Evolutionary conservation across 2,113 vertebrate genomes (phyloP).

Genomic region (Anarhynchus alexandrinus): DNA sequence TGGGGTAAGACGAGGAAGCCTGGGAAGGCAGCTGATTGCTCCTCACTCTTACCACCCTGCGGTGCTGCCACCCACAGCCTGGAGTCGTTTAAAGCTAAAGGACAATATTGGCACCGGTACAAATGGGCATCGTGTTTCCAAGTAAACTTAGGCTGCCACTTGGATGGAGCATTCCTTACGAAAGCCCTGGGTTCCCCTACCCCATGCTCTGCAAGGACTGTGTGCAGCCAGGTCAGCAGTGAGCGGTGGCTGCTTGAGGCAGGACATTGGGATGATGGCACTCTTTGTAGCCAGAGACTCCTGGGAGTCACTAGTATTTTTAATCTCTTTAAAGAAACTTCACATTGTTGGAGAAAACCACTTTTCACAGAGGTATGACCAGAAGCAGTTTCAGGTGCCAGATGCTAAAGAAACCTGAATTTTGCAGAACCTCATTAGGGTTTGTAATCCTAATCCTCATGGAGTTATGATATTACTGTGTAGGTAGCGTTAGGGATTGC

Average conservation of each 20-base stretch:
- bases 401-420: not conserved
- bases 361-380: not conserved
- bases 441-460: not conserved
- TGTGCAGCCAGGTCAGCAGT: accelerated
- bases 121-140: not conserved
- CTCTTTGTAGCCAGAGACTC: not conserved
- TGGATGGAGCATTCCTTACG: not conserved
- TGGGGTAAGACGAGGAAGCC: not conserved
- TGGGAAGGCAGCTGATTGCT: not conserved
- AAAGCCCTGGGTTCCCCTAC: not conserved
- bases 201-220: not conserved
- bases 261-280: not conserved
- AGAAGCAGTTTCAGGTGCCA: not conserved
- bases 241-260: not conserved
- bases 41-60: not conserved
- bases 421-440: not conserved
- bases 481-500: not conserved
- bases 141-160: not conserved
- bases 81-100: not conserved
- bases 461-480: not conserved
- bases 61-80: not conserved
- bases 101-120: not conserved
- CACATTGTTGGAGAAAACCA: not conserved
- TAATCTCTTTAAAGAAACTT: not conserved
- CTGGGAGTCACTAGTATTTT: not conserved